These are phyloP conservation scores for Labeo calbasu DNA, from an alignment of 2,797 vertebrate species.

Conservation along the genomic window DNA sequence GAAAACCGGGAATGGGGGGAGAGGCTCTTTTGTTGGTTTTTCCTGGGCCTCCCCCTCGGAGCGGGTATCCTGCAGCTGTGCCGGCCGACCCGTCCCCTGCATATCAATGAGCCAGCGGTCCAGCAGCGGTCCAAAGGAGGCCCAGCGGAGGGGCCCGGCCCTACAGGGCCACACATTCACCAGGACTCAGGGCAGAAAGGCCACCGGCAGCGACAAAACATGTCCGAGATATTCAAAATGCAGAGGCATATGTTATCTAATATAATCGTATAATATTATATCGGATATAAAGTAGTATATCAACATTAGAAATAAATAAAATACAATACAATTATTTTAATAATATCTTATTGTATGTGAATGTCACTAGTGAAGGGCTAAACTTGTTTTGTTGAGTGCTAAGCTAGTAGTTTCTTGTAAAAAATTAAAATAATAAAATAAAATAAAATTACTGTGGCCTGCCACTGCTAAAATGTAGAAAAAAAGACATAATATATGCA, in stretches of 20 bases:
- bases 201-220: neutral
- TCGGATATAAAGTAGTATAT: neutral
- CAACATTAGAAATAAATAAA: neutral
- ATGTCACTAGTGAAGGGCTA: too few relatives aligned
- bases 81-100: constrained; percentile 80
- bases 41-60: constrained; percentile 76
- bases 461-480: too few relatives aligned
- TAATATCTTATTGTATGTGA: too few relatives aligned
- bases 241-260: neutral
- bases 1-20: constrained; percentile 72
- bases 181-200: neutral
- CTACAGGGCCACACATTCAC: neutral
- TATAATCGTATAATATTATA: neutral
- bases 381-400: neutral
- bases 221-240: neutral
- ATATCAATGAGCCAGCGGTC: constrained; percentile 83
- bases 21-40: constrained; percentile 80
- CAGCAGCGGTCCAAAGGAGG: constrained; percentile 72
- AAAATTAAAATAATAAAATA: too few relatives aligned
- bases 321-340: neutral
- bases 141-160: constrained; percentile 47
- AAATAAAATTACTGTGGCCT: too few relatives aligned
- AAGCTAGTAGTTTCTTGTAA: neutral
- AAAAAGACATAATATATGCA: too few relatives aligned
- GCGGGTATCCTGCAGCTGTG: constrained; percentile 86